Conservation (phyloP, 30 jellyfish, hydroid and myxozoan species). For the Aurelia aurita complex sp. Pacific region DNA sequence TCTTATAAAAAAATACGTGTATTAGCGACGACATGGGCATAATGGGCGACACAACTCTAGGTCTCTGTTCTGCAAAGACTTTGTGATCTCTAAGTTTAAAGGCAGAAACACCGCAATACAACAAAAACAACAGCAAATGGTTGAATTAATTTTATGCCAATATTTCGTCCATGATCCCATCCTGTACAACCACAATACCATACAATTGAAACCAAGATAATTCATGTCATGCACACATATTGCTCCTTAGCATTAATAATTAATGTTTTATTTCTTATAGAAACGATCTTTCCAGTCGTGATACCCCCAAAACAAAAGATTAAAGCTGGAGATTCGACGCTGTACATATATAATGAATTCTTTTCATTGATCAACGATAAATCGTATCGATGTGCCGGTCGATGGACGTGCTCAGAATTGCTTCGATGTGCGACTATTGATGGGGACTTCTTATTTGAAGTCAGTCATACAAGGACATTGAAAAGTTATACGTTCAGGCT, state of each 20-base stretch:
- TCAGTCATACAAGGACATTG: conserved; percentile 4
- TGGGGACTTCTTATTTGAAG: conserved; percentile 66
- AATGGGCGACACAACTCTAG: too few species aligned
- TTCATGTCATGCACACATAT: not conserved
- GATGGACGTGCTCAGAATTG: conserved; percentile 74
- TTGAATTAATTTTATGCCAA: too few species aligned
- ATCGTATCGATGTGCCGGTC: conserved; percentile 66
- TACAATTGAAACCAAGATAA: too few species aligned
- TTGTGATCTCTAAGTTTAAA: too few species aligned
- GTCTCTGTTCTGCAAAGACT: too few species aligned
- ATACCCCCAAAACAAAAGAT: conserved; percentile 83
- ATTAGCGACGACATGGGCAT: too few species aligned
- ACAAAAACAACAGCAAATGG: too few species aligned
- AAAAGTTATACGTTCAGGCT: conserved; percentile 40
- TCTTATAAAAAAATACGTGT: too few species aligned
- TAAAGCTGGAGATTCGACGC: conserved; percentile 79
- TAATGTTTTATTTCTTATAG: conserved; percentile 40
- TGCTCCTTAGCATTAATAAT: not conserved
- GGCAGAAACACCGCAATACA: too few species aligned
- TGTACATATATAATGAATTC: conserved; percentile 64
- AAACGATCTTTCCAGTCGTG: conserved; percentile 51
- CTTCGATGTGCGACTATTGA: conserved; percentile 67
- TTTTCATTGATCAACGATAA: conserved; percentile 73
- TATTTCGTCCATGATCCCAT: too few species aligned
- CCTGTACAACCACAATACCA: too few species aligned